Evolutionary conservation across 2,113 vertebrate genomes (phyloP).

Genomic region (Lepisosteus oculatus): DNA sequence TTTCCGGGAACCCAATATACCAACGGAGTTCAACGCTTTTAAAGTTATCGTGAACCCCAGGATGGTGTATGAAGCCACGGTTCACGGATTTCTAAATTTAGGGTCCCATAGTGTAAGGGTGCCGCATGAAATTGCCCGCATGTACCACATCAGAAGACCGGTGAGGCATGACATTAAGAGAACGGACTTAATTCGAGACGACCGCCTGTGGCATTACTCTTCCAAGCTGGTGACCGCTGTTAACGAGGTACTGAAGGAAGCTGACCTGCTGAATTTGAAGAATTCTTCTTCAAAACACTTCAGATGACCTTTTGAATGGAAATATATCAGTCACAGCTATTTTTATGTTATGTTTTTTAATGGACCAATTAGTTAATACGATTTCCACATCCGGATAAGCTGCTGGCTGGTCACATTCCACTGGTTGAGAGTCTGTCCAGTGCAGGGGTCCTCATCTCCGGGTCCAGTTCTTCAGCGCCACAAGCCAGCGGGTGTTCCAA

Average conservation of each 20-base stretch:
- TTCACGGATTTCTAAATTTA: slow-evolving; percentile 36
- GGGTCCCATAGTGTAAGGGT: background rate
- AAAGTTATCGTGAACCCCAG: slow-evolving; percentile 53
- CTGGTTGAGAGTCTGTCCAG: no score
- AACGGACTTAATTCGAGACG: slow-evolving; percentile 16
- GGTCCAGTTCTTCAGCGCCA: no score
- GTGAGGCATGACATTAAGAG: fast-evolving
- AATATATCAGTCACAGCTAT: no score
- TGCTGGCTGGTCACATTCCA: no score
- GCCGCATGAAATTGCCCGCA: slow-evolving; percentile 15
- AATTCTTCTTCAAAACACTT: no score
- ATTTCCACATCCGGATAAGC: no score
- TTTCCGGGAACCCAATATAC: slow-evolving; percentile 29
- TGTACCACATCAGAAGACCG: slow-evolving; percentile 42
- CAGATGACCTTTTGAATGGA: no score
- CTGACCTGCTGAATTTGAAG: background rate
- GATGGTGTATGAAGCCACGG: slow-evolving; percentile 13
- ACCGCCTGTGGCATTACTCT: slow-evolving; percentile 30
- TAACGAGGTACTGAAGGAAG: slow-evolving; percentile 20
- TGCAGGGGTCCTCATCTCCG: no score
- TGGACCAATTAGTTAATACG: no score
- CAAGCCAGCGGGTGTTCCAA: no score
- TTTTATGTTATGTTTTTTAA: no score
- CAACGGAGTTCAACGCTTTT: background rate
- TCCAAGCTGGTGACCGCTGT: slow-evolving; percentile 16